Evolutionary conservation across 2,113 vertebrate genomes (phyloP), one percentile per base, ranked within the genome.

Genomic region (Percina caprodes): DNA sequence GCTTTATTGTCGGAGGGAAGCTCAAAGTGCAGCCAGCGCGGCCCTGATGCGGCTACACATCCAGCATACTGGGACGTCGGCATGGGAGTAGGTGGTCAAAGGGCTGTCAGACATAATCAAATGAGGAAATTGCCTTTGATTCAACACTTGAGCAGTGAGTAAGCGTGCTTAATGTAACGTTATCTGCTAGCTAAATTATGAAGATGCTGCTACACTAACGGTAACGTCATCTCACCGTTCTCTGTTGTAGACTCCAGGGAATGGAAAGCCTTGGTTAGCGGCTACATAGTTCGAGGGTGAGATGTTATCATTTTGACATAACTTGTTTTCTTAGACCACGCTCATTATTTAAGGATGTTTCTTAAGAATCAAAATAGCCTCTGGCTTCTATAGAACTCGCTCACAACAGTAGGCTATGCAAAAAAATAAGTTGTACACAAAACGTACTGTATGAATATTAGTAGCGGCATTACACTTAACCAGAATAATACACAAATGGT

Each of bases 131-230:
- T 69, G 10, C 75, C 86, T 13, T 35, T 33, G 3, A 79, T 86
- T 1, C 86, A 75, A 19, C 86, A 79, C 1, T 1, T 86, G 73
- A 83, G 77, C 86, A 83, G 87, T 93, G 79, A 90, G 90, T 89
- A 68, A 21, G 18, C 62, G 6, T 26, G 21, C 52, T 33, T 10
- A 21, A 11, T 10, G 1, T 21, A 11, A 11, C 10, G 39, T 42
- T 42, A 42, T 23, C 2, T 39, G 30, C n/a, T 55, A 0, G 35
- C 30, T 49, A 1, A 10, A 35, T 10, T 1, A 24, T 23, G 4
- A 3, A 39, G 26, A 49, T 46, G 51, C 23, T 8, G 83, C 35
- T 80, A 76, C 60, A 77, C 39, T 33, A 49, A 55, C 54, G 3
- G 14, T 75, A 12, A 16, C 10, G 48, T 46, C 2, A 10, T 19